Evolutionary conservation across 2,888 invertebrate genomes (phyloP), one percentile per base, ranked within the genome.

Genomic region (Penaeus monodon): DNA sequence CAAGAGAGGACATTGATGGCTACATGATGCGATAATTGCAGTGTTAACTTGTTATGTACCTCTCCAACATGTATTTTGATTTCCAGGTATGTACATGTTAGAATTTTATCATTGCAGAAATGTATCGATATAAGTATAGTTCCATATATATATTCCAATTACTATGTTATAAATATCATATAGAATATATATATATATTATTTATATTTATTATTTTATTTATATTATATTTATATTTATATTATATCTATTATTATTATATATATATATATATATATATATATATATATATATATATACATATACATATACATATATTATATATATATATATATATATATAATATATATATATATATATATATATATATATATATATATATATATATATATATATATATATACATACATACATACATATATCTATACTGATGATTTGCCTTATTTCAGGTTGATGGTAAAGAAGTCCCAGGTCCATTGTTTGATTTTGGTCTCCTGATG

Each of bases 401-500:
- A 22, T 77, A 33, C 38, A 77, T 77, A 24, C 14, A n/a, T 29
- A 64, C 14, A 27, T 44, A 64, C 2, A 64, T 38, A 17, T 38
- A 77, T 68, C 27, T 68, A 12, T 68, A 27, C n/a, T 68, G 57
- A 49, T 49, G 6, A 24, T n/a, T 24, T 38, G 27, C 57, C n/a
- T 80, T 73, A 33, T 74, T 92, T 79, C 90, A 94, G 94, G 93
- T 95, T 88, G 93, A 94, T 91, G 94, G 94, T 0, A 94, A 93
- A 91, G 94, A 94, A 92, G 92, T 95, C 3, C 94, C 94, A 49
- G 95, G 95, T 1, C 94, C 95, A 0, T 91, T 96, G n/a, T 94
- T 95, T 87, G 96, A 96, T 92, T 95, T 95, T 92, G 95, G 94
- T 0, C 92, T 95, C 20, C 92, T 95, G 76, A 94, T 95, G 93